These are phyloP conservation scores for Drosophila trapezifrons DNA, from an alignment of 1,140 invertebrate species.

Conservation along the genomic window DNA sequence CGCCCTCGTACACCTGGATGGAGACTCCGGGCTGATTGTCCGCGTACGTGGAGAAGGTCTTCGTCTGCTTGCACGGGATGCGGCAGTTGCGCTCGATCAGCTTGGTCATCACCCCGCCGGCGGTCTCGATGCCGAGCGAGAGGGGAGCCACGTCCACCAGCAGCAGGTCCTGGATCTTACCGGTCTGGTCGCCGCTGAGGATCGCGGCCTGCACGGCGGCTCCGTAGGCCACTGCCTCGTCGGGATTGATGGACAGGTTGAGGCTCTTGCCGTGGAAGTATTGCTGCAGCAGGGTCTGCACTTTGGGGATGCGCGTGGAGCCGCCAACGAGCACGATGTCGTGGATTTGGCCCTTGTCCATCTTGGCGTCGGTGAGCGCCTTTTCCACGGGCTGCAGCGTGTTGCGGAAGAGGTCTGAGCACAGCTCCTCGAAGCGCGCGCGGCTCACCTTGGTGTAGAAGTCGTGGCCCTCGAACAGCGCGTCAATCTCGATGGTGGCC, in stretches of 20 bases:
- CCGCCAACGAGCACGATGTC: slow-evolving; percentile 88
- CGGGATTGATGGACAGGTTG: slow-evolving; percentile 91
- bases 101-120: slow-evolving; percentile 88
- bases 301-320: slow-evolving; percentile 88
- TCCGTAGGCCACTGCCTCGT: slow-evolving; percentile 91
- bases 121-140: slow-evolving; percentile 87
- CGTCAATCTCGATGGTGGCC: slow-evolving; percentile 90
- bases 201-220: slow-evolving; percentile 92
- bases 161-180: slow-evolving; percentile 89
- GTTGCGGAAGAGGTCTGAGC: slow-evolving; percentile 90
- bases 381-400: slow-evolving; percentile 90
- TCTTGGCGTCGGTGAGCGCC: slow-evolving; percentile 90
- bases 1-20: too few species aligned
- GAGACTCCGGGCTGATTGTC: slow-evolving; percentile 90
- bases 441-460: slow-evolving; percentile 94
- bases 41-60: slow-evolving; percentile 88
- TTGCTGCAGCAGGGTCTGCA: slow-evolving; percentile 87
- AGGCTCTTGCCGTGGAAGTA: slow-evolving; percentile 88
- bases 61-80: slow-evolving; percentile 88
- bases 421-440: slow-evolving; percentile 94
- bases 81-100: slow-evolving; percentile 87
- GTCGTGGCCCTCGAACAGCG: slow-evolving; percentile 90
- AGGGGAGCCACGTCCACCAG: slow-evolving; percentile 86
- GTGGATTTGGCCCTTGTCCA: slow-evolving; percentile 89
- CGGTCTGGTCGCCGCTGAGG: slow-evolving; percentile 88